Evolutionary conservation across 2,113 vertebrate species (phyloP).

Genomic region (Rana temporaria): DNA sequence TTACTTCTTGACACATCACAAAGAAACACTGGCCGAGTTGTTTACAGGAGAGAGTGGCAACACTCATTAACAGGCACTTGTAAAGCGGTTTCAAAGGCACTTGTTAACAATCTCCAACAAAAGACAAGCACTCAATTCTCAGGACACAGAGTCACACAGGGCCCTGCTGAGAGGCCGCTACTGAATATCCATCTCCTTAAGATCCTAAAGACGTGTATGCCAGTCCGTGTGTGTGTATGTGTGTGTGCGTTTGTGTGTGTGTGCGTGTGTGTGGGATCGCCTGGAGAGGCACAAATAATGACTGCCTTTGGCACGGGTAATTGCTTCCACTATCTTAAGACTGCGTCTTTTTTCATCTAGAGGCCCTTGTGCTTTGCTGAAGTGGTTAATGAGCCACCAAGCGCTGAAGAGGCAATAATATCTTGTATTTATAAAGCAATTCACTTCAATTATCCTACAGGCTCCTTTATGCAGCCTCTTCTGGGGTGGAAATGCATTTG

Average conservation of each 20-base stretch:
- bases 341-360: slow-evolving; percentile 26
- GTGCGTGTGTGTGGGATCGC: slow-evolving; percentile 28
- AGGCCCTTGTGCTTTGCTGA: slow-evolving; percentile 53
- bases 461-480: slow-evolving; percentile 13
- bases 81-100: slow-evolving; percentile 61
- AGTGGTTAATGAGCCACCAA: slow-evolving; percentile 55
- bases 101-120: slow-evolving; percentile 49
- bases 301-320: slow-evolving; percentile 58
- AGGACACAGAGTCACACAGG: slow-evolving; percentile 6
- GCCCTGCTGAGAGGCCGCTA: not conserved
- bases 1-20: slow-evolving; percentile 45
- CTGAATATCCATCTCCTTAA: slow-evolving; percentile 47
- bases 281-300: slow-evolving; percentile 53
- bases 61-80: slow-evolving; percentile 58
- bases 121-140: slow-evolving; percentile 42
- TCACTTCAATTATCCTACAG: slow-evolving; percentile 47
- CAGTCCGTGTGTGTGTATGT: not conserved
- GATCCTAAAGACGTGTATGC: not conserved
- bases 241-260: not conserved
- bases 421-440: slow-evolving; percentile 55
- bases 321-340: not conserved
- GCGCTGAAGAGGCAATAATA: slow-evolving; percentile 55
- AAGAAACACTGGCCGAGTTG: slow-evolving; percentile 55
- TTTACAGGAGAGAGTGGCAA: slow-evolving; percentile 58
- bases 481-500: not conserved